Evolutionary conservation across 2,888 invertebrate species (phyloP), one percentile per base, ranked within the genome.

Genomic region (Drosophila rubida): DNA sequence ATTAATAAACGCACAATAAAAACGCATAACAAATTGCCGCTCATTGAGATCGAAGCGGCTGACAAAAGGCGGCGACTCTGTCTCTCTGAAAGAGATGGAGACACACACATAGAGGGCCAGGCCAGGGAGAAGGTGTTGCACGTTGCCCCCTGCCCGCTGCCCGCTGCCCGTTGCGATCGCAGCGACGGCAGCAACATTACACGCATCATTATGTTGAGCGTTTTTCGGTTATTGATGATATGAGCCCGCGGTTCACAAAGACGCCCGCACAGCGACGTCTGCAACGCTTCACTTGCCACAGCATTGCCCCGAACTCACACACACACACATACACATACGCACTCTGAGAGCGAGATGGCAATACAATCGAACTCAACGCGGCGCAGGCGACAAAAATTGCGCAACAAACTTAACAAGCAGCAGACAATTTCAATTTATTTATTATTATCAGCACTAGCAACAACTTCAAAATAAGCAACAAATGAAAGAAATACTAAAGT

Each of bases 1-100:
- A 88, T 83, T 83, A 86, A 89, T 88, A 89, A 87, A 83, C 80
- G 82, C 75, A 83, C 87, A 89, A 90, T 89, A 87, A 90, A 89
- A 90, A 81, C 72, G 78, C 74, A 86, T 89, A 90, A 90, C 86
- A 89, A 90, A 90, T 89, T 89, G 87, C 78, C 82, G 72, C 69
- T 72, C 73, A 79, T 78, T 69, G 61, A 66, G 71, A 41, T 69
- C 66, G 65, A 65, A 54, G 60, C 73, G 67, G 57, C 63, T 50
- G 16, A 77, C 77, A 72, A 72, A 67, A 70, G 60, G 51, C 53
- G 66, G 37, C 30, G 44, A 65, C n/a, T n/a, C n/a, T n/a, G n/a
- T n/a, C n/a, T n/a, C n/a, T n/a, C n/a, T n/a, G 42, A 19, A n/a
- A 19, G 35, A 59, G 57, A 57, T 48, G 67, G 60, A 55, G 67